Evolutionary conservation across 2,888 invertebrate species (phyloP).

Genomic region (Asteroscopus sphinx): DNA sequence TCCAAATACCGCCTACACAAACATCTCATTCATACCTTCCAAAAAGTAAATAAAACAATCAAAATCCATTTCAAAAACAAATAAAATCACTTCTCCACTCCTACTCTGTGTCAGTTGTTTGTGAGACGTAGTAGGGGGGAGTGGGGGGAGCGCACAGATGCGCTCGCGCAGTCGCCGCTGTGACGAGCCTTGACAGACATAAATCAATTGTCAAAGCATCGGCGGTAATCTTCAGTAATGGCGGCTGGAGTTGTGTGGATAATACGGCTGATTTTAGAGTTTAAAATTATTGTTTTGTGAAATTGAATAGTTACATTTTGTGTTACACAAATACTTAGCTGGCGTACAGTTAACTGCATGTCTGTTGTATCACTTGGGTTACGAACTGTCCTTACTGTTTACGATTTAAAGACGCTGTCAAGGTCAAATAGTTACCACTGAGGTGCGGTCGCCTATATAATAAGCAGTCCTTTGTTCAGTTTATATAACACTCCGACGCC

Average conservation of each 20-base stretch:
- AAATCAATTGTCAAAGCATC: slow-evolving; percentile 88
- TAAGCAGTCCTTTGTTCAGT: too few relatives aligned
- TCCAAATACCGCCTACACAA: too few relatives aligned
- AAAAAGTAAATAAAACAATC: neutral
- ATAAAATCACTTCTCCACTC: slow-evolving; percentile 21
- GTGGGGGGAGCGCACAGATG: slow-evolving; percentile 71
- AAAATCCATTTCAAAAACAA: slow-evolving; percentile 23
- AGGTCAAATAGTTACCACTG: too few relatives aligned
- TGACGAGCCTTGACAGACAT: slow-evolving; percentile 89
- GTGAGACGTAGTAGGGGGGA: slow-evolving; percentile 54
- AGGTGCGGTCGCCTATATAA: too few relatives aligned
- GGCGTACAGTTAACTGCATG: too few relatives aligned
- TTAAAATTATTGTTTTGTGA: neutral
- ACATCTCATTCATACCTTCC: too few relatives aligned
- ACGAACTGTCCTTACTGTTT: too few relatives aligned
- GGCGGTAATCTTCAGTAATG: slow-evolving; percentile 84
- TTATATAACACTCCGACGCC: too few relatives aligned
- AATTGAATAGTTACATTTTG: too few relatives aligned
- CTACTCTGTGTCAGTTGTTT: slow-evolving; percentile 73
- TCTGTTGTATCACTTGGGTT: too few relatives aligned
- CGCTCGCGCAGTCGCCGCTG: slow-evolving; percentile 83
- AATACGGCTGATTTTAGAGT: slow-evolving; percentile 25
- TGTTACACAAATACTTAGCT: too few relatives aligned
- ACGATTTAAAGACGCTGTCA: too few relatives aligned
- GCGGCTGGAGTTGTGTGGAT: slow-evolving; percentile 74